These are phyloP conservation scores for Xenentodon cancila DNA, from an alignment of 2,797 vertebrate species.

Conservation along the genomic window DNA sequence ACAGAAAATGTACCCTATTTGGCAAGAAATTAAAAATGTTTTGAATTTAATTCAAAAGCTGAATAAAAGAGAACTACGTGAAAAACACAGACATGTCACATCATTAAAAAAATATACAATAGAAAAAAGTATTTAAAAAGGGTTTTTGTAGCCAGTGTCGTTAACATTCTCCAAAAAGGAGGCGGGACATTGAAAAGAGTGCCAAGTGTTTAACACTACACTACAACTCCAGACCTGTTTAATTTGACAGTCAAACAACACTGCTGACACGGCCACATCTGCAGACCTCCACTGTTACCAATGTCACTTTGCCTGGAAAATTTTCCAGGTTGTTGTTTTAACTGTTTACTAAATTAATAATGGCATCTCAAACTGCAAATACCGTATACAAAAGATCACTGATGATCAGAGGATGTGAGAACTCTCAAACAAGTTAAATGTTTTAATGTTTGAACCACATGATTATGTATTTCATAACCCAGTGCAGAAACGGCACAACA, in stretches of 20 bases:
- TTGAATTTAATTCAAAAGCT: no score
- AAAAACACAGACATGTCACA: no score
- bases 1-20: no score
- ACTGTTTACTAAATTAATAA: slow-evolving; percentile 46
- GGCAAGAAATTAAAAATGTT: no score
- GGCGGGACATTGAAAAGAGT: slow-evolving; percentile 14
- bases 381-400: slow-evolving; percentile 15
- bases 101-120: no score
- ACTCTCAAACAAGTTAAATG: slow-evolving; percentile 34
- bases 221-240: slow-evolving; percentile 53
- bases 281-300: slow-evolving; percentile 17
- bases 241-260: slow-evolving; percentile 53
- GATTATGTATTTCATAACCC: slow-evolving; percentile 42
- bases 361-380: slow-evolving; percentile 8
- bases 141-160: background rate
- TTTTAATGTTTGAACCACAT: slow-evolving; percentile 35
- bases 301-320: slow-evolving; percentile 34
- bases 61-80: no score
- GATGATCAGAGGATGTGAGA: slow-evolving; percentile 25
- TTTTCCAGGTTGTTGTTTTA: slow-evolving; percentile 18
- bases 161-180: slow-evolving; percentile 2
- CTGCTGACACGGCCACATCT: slow-evolving; percentile 34
- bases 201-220: slow-evolving; percentile 28
- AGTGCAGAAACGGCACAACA: slow-evolving; percentile 22
- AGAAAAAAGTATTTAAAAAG: background rate